phyloP scores from a whole-genome alignment of 2,113 vertebrate species.

The Caretta caretta region DNA sequence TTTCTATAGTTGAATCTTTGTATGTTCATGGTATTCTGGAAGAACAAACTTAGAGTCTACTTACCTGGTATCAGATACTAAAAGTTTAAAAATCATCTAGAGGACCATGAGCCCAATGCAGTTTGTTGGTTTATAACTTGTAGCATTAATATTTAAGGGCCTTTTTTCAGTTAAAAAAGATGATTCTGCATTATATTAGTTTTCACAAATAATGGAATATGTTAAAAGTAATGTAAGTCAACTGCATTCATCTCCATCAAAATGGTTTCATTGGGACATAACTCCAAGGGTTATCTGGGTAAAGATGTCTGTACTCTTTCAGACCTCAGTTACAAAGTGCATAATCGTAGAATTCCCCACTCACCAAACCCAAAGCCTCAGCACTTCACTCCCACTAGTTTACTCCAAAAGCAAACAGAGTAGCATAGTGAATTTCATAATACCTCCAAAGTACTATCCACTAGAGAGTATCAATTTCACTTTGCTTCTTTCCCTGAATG shows the following conservation, averaged over 20 bases:
- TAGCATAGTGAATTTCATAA: neutral
- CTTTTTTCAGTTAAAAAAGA: neutral
- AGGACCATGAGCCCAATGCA: neutral
- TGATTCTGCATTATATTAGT: neutral
- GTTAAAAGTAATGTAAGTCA: neutral
- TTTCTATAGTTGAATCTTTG: neutral
- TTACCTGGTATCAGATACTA: neutral
- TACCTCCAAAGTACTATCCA: neutral
- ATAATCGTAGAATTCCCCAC: neutral
- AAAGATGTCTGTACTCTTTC: neutral
- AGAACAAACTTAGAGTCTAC: neutral
- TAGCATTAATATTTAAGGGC: neutral
- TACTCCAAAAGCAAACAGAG: neutral
- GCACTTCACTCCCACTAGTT: neutral
- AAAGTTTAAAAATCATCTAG: neutral
- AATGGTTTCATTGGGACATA: neutral
- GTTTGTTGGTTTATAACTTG: neutral
- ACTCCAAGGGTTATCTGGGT: neutral
- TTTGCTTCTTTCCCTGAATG: neutral
- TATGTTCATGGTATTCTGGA: neutral
- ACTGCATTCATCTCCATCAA: neutral
- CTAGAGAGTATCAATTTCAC: neutral
- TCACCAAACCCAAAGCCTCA: neutral
- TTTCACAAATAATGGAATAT: neutral
- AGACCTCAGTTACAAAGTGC: neutral